These are phyloP conservation scores for Nansenia antarctica DNA, from an alignment of 2,113 vertebrate genomes.

Conservation along the genomic window DNA sequence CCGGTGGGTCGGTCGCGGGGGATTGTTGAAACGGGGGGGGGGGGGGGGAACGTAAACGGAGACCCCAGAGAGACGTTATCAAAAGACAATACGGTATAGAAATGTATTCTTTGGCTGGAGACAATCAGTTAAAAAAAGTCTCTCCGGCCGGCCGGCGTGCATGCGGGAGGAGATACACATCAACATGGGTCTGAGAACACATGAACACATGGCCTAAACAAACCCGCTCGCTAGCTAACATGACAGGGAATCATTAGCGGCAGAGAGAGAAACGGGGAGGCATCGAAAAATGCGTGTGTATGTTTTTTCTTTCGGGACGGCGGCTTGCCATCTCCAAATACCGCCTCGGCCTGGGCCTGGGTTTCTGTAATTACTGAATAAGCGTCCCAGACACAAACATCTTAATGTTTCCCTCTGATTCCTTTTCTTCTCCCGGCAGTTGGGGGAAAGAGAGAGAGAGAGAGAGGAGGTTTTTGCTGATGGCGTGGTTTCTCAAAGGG, in stretches of 20 bases:
- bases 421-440: neutral
- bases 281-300: neutral
- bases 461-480: neutral
- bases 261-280: too few species aligned
- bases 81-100: constrained; percentile 27
- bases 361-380: constrained; percentile 21
- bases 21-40: constrained; percentile 8
- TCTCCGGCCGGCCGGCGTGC: too few species aligned
- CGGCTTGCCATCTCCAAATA: neutral
- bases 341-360: neutral
- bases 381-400: constrained; percentile 25
- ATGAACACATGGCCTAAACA: neutral
- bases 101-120: neutral
- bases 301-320: neutral
- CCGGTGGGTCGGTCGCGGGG: constrained; percentile 1
- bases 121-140: neutral
- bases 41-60: constrained; percentile 4
- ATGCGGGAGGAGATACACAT: too few species aligned
- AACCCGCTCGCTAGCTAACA: neutral
- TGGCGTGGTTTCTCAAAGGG: neutral
- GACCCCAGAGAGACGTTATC: constrained; percentile 27
- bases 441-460: neutral
- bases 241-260: too few species aligned
- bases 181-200: too few species aligned
- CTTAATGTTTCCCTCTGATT: constrained; percentile 9